Percentiles rank a stretch among this genome's conserved stretches.
These are phyloP conservation scores for Rhaphigaster nebulosa DNA, from an alignment of 2,888 invertebrate species.

Conservation along the genomic window DNA sequence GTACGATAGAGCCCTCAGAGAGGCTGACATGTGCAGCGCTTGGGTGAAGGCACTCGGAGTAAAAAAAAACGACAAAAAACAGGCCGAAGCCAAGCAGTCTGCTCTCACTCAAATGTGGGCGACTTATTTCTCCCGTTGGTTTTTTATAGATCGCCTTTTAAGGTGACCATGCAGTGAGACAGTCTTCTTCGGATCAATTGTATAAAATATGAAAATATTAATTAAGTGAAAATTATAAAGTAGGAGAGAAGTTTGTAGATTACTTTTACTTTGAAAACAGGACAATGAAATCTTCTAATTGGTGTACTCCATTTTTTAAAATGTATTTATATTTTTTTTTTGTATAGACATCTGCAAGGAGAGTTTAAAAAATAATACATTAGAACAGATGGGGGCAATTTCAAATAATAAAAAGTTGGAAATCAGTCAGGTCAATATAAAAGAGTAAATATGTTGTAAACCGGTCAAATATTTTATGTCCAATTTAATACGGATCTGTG, in stretches of 20 bases:
- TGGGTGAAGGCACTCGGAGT: conserved; percentile 5
- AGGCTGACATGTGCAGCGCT: neutral
- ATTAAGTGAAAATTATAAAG: neutral
- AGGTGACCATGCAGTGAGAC: neutral
- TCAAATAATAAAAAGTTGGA: no score
- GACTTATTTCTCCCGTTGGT: neutral
- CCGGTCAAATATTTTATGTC: no score
- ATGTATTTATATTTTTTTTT: no score
- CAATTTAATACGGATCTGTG: no score
- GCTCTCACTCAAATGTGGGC: conserved; percentile 31
- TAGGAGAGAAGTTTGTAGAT: neutral
- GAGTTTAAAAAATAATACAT: no score
- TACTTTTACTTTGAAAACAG: no score
- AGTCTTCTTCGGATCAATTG: neutral
- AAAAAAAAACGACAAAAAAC: neutral
- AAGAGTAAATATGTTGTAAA: no score
- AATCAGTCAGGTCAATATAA: no score
- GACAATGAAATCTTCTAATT: no score
- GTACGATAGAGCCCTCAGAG: neutral
- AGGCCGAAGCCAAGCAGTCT: neutral
- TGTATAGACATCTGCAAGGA: no score
- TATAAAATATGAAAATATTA: neutral
- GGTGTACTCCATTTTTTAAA: no score
- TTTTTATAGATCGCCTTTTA: neutral
- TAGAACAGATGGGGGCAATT: no score